Evolutionary conservation across 2,888 invertebrate genomes (phyloP), one percentile per base, ranked within the genome.

Genomic region (Epistrophella euchroma): DNA sequence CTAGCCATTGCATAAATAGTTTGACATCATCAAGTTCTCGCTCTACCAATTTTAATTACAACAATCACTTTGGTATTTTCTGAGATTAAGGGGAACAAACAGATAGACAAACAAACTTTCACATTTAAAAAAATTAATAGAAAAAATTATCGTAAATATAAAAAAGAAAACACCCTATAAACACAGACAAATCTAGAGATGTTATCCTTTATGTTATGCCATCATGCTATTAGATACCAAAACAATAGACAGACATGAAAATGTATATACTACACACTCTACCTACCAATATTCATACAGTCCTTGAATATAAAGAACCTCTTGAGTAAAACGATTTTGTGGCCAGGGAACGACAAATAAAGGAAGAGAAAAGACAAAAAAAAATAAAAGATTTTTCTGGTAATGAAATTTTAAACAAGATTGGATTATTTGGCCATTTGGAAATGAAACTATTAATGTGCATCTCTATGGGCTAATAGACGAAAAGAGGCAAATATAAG

Each of bases 251-350:
- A 62, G 19, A 74, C 52, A 52, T 15, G 22, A 11, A 62, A 52
- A 60, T 32, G 17, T 25, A 52, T 25, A 37, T 1, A 50, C 19
- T 32, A 35, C 35, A 10, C 10, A 47, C 9, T 17, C 19, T 50
- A 22, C 15, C 9, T 22, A 58, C 35, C 32, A 2, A 40, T n/a
- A n/a, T 60, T 37, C 60, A 66, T 17, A 15, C 5, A 66, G 32
- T 66, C 17, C 47, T 35, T 35, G 22, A 13, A 40, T 40, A 19
- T 0, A 40, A 9, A 50, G 40, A 60, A 79, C 25, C 73, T 74
- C 68, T 75, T 60, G 52, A 75, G 62, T 62, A 74, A 74, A 80
- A 74, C 79, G 68, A 62, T 79, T 73, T 74, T 80, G 74, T 74
- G 52, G 68, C 45, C 45, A 66, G 25, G 25, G n/a, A 50, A 52